Percentiles rank a stretch among this genome's conserved stretches.
Conservation (phyloP, 2,888 invertebrate species). For the Tenthredo scrophulariae region DNA sequence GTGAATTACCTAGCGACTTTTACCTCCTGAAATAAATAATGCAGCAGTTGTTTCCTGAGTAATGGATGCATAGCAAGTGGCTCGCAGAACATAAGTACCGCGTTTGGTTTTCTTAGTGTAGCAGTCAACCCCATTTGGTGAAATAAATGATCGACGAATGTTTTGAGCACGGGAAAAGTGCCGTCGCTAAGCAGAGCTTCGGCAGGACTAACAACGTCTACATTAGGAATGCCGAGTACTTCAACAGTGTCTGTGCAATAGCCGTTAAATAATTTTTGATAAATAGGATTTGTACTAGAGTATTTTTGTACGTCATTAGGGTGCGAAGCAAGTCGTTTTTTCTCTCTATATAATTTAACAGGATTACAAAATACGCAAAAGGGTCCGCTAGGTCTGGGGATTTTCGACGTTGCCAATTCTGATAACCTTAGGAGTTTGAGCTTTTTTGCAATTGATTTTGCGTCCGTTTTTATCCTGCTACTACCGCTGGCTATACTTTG, state of each 20-base stretch:
- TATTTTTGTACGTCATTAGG: constrained; percentile 72
- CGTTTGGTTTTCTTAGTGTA: constrained; percentile 74
- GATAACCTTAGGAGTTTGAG: constrained; percentile 71
- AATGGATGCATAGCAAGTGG: constrained; percentile 75
- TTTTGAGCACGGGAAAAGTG: constrained; percentile 74
- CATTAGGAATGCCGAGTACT: constrained; percentile 75
- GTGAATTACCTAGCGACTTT: constrained; percentile 75
- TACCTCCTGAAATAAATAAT: constrained; percentile 77
- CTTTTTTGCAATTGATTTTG: constrained; percentile 71
- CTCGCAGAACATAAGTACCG: constrained; percentile 77
- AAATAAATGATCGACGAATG: constrained; percentile 76
- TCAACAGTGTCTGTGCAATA: constrained; percentile 75
- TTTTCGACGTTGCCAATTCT: constrained; percentile 68
- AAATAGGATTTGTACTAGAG: constrained; percentile 71
- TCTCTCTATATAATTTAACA: constrained; percentile 74
- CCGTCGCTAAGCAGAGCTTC: constrained; percentile 74
- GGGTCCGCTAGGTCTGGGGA: constrained; percentile 74
- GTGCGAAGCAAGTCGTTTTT: constrained; percentile 70
- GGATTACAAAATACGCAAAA: constrained; percentile 77
- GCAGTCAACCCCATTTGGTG: constrained; percentile 75
- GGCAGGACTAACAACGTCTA: constrained; percentile 76
- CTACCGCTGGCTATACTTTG: constrained; percentile 39
- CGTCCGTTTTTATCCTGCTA: constrained; percentile 69
- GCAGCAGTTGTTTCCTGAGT: constrained; percentile 74
- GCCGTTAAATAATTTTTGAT: constrained; percentile 75